Evolutionary conservation across 2,113 vertebrate genomes (phyloP).

Genomic region (Semnornis frantzii): DNA sequence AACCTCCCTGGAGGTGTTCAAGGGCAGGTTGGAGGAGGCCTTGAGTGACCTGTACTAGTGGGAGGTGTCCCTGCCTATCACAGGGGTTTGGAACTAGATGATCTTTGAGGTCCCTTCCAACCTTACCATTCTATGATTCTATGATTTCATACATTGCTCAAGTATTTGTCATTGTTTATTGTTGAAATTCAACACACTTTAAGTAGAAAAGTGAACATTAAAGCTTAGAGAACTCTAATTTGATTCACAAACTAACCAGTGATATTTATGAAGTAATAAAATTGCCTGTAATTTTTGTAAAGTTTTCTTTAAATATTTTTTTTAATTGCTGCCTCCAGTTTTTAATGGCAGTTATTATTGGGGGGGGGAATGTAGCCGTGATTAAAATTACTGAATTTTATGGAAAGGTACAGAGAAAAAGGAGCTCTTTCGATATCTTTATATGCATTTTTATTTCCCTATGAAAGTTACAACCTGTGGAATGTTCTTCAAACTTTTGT

Average conservation of each 20-base stretch:
- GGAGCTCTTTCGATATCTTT: not conserved
- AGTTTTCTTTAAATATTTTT: conserved; percentile 17
- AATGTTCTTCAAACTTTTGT: not conserved
- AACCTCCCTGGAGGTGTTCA: too few relatives aligned
- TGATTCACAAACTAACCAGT: not conserved
- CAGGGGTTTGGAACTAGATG: too few relatives aligned
- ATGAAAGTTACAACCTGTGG: not conserved
- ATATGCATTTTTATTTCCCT: not conserved
- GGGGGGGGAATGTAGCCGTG: not conserved
- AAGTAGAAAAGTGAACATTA: not conserved
- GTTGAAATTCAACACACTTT: not conserved
- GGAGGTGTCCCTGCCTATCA: too few relatives aligned
- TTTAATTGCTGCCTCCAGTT: not conserved
- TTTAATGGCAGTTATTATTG: not conserved
- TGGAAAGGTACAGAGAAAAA: not conserved
- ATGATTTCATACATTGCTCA: not conserved
- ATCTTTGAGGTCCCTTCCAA: too few relatives aligned
- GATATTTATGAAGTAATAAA: not conserved
- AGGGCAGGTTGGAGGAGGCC: too few relatives aligned
- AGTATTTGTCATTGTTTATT: not conserved
- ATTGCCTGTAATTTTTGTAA: not conserved
- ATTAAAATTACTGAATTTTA: not conserved
- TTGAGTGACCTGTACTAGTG: too few relatives aligned
- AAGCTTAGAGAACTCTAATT: not conserved
- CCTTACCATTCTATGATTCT: too few relatives aligned